Percentiles rank a stretch among this genome's conserved stretches.
Evolutionary conservation across 2,113 vertebrate species (phyloP).

Genomic region (Actinemys pallida): DNA sequence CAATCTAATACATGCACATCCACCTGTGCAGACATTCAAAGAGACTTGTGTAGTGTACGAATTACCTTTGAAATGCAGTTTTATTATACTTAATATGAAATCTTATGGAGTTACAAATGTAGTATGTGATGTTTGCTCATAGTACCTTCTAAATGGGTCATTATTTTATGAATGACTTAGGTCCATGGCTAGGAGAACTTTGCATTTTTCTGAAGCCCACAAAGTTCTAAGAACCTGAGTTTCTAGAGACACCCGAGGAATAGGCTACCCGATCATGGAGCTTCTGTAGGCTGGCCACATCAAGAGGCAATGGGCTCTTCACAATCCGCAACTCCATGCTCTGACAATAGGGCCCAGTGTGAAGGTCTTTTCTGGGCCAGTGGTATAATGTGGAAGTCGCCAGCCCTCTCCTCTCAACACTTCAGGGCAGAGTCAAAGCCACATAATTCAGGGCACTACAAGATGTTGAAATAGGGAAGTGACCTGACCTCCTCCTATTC

Average conservation of each 20-base stretch:
- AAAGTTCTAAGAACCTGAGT: neutral
- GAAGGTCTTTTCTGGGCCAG: neutral
- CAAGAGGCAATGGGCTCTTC: neutral
- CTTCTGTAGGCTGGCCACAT: neutral
- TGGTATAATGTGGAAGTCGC: rapidly evolving
- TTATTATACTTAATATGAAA: neutral
- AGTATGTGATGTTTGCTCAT: neutral
- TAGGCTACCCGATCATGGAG: neutral
- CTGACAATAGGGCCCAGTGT: neutral
- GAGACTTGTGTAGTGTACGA: neutral
- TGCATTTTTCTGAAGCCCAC: neutral
- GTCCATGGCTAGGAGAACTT: neutral
- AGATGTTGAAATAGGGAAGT: neutral
- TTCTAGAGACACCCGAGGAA: neutral
- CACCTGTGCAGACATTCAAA: neutral
- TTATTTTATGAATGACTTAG: neutral
- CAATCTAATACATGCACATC: neutral
- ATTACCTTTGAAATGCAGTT: neutral
- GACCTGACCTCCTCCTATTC: rapidly evolving
- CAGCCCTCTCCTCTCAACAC: neutral
- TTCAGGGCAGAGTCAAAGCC: neutral
- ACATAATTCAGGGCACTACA: neutral
- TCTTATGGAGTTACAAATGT: neutral
- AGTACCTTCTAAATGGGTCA: neutral
- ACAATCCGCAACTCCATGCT: rapidly evolving